These are phyloP conservation scores for Cenopis cana DNA, from an alignment of 2,888 invertebrate genomes.

Conservation along the genomic window DNA sequence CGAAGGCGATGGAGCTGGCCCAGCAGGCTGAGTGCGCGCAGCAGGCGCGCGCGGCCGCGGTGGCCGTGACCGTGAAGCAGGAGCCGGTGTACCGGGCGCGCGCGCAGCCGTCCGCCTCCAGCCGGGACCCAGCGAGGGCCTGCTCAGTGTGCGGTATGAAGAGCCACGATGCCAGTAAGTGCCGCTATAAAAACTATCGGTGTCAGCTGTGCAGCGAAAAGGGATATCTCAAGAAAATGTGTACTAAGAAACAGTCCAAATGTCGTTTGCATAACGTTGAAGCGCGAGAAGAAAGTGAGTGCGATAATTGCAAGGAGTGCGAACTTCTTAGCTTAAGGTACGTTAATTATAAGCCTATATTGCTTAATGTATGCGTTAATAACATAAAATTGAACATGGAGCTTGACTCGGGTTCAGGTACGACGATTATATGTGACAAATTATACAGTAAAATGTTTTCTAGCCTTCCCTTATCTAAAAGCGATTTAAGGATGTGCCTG, in stretches of 20 bases:
- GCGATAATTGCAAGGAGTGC: slow-evolving; percentile 36
- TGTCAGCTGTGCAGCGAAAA: slow-evolving; percentile 32
- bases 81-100: slow-evolving; percentile 31
- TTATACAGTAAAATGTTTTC: slow-evolving; percentile 28
- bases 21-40: slow-evolving; percentile 41
- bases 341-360: slow-evolving; percentile 27
- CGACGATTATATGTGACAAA: slow-evolving; percentile 32
- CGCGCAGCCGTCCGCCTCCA: background rate
- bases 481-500: slow-evolving; percentile 5
- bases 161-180: slow-evolving; percentile 15
- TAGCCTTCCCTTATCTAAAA: background rate
- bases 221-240: slow-evolving; percentile 23
- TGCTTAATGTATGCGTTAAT: slow-evolving; percentile 2
- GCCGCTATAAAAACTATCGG: slow-evolving; percentile 30
- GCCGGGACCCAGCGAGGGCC: background rate
- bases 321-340: slow-evolving; percentile 34
- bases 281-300: slow-evolving; percentile 5
- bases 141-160: slow-evolving; percentile 27
- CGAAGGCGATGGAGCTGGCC: slow-evolving; percentile 45
- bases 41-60: slow-evolving; percentile 11
- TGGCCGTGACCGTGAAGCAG: slow-evolving; percentile 10
- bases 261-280: slow-evolving; percentile 10
- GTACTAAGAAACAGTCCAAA: background rate
- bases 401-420: slow-evolving; percentile 42
- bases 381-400: slow-evolving; percentile 32